Conservation (phyloP, 1,140 invertebrate genomes). For the Solen grandis region DNA sequence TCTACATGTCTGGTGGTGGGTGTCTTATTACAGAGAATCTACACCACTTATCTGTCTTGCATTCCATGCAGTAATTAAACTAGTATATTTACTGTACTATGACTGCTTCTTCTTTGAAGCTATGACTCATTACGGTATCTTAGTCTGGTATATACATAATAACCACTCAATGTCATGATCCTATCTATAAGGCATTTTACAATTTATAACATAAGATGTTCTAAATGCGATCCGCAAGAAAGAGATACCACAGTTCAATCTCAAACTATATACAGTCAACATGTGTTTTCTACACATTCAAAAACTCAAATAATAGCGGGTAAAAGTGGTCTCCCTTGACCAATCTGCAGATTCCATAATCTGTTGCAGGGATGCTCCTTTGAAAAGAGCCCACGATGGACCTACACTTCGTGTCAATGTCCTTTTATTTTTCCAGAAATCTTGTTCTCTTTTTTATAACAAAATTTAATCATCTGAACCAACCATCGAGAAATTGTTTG, state of each 20-base stretch:
- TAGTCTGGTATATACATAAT: neutral
- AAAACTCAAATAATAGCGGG: neutral
- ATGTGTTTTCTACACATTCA: neutral
- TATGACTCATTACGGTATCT: neutral
- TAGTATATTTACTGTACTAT: slow-evolving; percentile 9
- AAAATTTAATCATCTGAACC: neutral
- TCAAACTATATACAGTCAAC: neutral
- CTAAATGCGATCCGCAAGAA: neutral
- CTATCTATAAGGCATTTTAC: too few species aligned
- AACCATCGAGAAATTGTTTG: slow-evolving; percentile 1
- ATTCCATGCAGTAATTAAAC: neutral
- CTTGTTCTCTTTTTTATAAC: neutral
- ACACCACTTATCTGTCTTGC: too few species aligned
- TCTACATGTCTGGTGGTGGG: neutral
- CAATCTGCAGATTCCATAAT: neutral
- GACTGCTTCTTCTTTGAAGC: neutral
- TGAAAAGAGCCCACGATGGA: neutral
- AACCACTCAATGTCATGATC: neutral
- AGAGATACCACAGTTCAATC: neutral
- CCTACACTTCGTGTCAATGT: neutral
- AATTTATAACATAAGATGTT: neutral
- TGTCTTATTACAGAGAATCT: too few species aligned
- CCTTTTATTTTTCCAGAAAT: neutral
- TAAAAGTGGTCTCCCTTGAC: neutral
- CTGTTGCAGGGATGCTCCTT: neutral